A percentile compares a stretch with the other conserved stretches of the same genome.
phyloP scores from a whole-genome alignment of 92 coral and sea anemone genomes.

The Porites rus region DNA sequence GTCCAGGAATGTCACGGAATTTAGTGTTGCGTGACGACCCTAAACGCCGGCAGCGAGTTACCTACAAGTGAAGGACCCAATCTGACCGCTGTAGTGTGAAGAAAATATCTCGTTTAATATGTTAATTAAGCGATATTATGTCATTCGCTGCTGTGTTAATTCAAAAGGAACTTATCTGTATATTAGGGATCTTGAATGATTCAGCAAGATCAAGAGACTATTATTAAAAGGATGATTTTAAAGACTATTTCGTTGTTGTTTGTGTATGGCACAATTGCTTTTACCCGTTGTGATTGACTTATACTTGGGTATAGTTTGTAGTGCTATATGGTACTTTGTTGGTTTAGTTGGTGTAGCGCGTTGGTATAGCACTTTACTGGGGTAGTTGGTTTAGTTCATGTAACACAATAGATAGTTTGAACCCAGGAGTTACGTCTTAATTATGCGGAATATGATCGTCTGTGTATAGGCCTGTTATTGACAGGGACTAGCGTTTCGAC shows the following conservation, averaged over 20 bases:
- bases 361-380: no score
- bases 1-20: background rate
- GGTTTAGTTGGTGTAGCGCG: no score
- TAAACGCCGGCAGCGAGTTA: background rate
- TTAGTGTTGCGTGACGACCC: background rate
- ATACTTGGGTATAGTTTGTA: background rate
- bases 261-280: no score
- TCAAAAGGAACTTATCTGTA: slow-evolving; percentile 42
- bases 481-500: no score
- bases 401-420: no score
- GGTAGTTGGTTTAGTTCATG: no score
- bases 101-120: background rate
- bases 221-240: slow-evolving; percentile 91
- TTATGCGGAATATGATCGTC: no score
- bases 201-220: slow-evolving; percentile 76
- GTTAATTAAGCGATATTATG: slow-evolving; percentile 19
- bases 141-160: slow-evolving; percentile 36
- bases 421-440: no score
- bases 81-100: slow-evolving; percentile 9
- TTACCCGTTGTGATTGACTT: background rate
- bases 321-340: no score
- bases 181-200: slow-evolving; percentile 66
- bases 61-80: background rate
- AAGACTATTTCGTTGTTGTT: slow-evolving; percentile 40
- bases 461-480: no score